Base-by-base conservation (phyloP, 2,888 invertebrate species). In the Zaprionus obscuricornis region DNA sequence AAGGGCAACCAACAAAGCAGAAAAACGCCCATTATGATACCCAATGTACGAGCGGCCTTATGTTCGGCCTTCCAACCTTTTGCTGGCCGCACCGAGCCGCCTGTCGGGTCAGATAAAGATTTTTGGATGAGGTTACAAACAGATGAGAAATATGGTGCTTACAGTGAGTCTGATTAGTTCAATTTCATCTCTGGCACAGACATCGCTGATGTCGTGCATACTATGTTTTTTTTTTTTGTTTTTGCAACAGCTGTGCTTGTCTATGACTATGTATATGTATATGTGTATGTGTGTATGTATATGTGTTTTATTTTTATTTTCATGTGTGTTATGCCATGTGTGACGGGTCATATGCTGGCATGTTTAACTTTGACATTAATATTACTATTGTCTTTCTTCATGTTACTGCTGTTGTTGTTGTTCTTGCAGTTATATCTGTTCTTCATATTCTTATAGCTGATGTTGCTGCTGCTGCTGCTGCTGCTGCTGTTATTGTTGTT, bases 21-120 rank as follows among this genome's bases (percentile, higher is more conserved):
- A 91, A 98, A 98, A 18, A 96, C 97, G 26, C 98, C 98, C 94
- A 98, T 98, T 76, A 98, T 97, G 85, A 98, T 97, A 73, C 98
- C 98, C 31, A 98, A 92, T 40, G 98, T 98, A 86, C 97, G 94
- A 31, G 98, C 98, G 0, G 98, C 98, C 89, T 97, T 96, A 91
- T 96, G 96, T 86, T 96, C 97, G 4, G 96, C 96, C 64, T 95
- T 92, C 96, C 96, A 96, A 70, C 96, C 96, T 90, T 95, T 95
- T 29, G 94, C 93, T 43, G 94, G 93, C 50, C 95, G 92, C 54
- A 96, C 93, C 13, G 90, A 90, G 57, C 90, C 91, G 86, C 91
- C 90, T 90, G 84, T 45, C 37, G 47, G 50, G n/a, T n/a, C n/a
- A n/a, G n/a, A n/a, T n/a, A n/a, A n/a, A n/a, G 86, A 36, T 50